phyloP scores from a whole-genome alignment of 2,797 vertebrate species.

The Stomatorhinus walkeri region DNA sequence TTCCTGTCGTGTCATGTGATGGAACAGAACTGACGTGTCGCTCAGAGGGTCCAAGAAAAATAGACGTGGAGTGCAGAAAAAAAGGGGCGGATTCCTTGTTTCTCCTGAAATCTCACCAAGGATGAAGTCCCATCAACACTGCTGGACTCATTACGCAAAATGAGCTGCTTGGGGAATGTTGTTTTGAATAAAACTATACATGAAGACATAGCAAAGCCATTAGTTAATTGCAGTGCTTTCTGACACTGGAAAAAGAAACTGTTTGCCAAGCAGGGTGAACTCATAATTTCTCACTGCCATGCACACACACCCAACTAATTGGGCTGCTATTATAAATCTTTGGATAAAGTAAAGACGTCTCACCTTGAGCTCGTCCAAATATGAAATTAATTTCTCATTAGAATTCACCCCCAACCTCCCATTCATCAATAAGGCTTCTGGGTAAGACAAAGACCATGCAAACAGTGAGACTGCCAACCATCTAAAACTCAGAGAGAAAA shows the following conservation, averaged over 20 bases:
- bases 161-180: background rate
- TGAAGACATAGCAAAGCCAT: background rate
- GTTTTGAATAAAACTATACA: background rate
- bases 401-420: background rate
- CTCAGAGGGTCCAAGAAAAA: background rate
- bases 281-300: background rate
- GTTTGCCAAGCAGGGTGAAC: background rate
- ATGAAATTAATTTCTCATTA: slow-evolving; percentile 26
- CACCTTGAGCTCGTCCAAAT: slow-evolving; percentile 9
- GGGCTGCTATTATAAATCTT: slow-evolving; percentile 20
- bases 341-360: background rate
- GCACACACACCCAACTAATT: background rate
- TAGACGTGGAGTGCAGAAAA: background rate
- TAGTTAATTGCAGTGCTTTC: background rate
- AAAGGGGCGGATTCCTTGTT: background rate
- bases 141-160: background rate
- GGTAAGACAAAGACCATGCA: slow-evolving; percentile 2
- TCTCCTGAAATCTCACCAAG: background rate
- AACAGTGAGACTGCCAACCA: slow-evolving; percentile 21
- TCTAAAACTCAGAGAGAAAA: slow-evolving; percentile 11
- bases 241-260: background rate
- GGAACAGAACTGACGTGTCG: background rate
- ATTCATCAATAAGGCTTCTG: background rate
- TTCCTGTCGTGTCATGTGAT: slow-evolving; percentile 3
- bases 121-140: background rate